These are phyloP conservation scores for Urophycis tenuis DNA, from an alignment of 2,797 vertebrate species.

Conservation along the genomic window DNA sequence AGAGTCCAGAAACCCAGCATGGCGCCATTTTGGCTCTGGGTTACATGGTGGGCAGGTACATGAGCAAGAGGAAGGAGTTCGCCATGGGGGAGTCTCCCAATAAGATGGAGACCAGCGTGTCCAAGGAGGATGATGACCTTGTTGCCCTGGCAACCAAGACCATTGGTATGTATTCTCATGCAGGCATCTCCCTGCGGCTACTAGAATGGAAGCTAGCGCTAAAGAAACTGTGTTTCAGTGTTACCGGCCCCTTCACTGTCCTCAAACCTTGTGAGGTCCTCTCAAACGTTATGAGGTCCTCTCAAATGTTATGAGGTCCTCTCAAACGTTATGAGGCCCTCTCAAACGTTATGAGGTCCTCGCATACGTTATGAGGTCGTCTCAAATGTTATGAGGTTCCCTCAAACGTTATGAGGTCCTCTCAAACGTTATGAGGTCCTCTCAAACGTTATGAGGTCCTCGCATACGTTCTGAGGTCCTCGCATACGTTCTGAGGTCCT, in stretches of 20 bases:
- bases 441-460: neutral
- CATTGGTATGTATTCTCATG: conserved; percentile 73
- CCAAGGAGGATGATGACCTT: conserved; percentile 79
- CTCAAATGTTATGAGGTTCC: no score
- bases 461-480: no score
- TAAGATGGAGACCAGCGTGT: conserved; percentile 56
- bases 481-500: neutral
- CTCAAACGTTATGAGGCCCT: neutral
- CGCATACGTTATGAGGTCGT: neutral
- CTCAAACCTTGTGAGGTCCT: no score
- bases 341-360: no score
- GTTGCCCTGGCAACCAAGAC: conserved; percentile 84
- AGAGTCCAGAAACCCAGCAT: conserved; percentile 94
- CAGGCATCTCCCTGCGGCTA: neutral
- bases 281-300: neutral
- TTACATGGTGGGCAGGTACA: conserved; percentile 89
- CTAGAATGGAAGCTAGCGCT: neutral
- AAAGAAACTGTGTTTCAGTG: neutral
- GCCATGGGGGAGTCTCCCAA: conserved; percentile 54
- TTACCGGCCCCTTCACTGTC: neutral
- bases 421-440: neutral
- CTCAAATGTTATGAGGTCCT: no score
- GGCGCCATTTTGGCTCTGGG: conserved; percentile 92
- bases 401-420: no score
- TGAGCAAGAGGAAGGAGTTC: conserved; percentile 76